These are phyloP conservation scores for Spea multiplicata DNA, from an alignment of 2,113 vertebrate genomes.

Conservation along the genomic window DNA sequence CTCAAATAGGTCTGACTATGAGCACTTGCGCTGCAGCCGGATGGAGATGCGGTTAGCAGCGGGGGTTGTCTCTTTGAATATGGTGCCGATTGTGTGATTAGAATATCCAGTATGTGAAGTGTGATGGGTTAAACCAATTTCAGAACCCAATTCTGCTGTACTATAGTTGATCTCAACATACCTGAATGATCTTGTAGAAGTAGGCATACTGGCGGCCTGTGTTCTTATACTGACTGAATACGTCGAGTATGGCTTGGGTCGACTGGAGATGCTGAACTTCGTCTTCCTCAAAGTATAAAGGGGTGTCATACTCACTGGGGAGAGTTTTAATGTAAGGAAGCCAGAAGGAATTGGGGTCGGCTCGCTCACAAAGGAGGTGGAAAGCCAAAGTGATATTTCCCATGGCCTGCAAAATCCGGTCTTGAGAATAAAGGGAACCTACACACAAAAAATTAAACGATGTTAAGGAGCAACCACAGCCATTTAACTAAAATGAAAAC, in stretches of 20 bases:
- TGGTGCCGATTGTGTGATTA: too few relatives aligned
- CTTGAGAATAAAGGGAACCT: conserved; percentile 91
- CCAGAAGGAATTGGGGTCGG: conserved; percentile 83
- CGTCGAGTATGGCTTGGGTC: conserved; percentile 90
- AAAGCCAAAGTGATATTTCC: conserved; percentile 94
- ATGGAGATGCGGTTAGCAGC: too few relatives aligned
- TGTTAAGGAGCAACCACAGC: too few relatives aligned
- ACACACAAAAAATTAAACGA: conserved; percentile 18
- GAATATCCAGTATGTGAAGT: too few relatives aligned
- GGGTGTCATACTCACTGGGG: conserved; percentile 87
- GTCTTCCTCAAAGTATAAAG: conserved; percentile 91
- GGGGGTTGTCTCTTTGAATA: too few relatives aligned
- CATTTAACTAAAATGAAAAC: too few relatives aligned
- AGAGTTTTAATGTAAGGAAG: conserved; percentile 93
- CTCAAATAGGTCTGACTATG: too few relatives aligned
- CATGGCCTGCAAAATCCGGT: conserved; percentile 96
- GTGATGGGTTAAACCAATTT: too few relatives aligned
- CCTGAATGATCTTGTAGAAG: conserved; percentile 97
- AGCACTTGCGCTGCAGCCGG: too few relatives aligned
- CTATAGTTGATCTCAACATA: conserved; percentile 55
- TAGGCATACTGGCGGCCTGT: conserved; percentile 96
- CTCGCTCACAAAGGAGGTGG: conserved; percentile 90
- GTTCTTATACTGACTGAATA: conserved; percentile 97
- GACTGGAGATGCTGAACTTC: conserved; percentile 87
- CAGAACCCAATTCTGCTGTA: not conserved